A percentile compares a stretch with the other conserved stretches of the same genome.
These are phyloP conservation scores for Egretta garzetta DNA, from an alignment of 2,113 vertebrate species.

Conservation along the genomic window DNA sequence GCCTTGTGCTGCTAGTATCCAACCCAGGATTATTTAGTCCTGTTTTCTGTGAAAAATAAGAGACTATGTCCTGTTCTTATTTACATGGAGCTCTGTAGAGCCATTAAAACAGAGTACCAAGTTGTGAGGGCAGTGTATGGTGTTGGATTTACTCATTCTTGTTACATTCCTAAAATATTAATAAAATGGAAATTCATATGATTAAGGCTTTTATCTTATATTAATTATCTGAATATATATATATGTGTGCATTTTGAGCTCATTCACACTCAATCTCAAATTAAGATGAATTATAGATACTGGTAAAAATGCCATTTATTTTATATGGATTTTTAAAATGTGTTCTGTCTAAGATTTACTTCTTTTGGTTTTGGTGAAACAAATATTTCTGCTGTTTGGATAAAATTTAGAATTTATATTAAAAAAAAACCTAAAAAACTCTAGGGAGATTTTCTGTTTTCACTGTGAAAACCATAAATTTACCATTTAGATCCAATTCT, in stretches of 20 bases:
- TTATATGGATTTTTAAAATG: not conserved
- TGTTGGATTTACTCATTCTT: not conserved
- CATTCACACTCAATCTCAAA: not conserved
- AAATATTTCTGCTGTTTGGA: not conserved
- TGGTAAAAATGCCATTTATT: not conserved
- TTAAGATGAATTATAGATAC: not conserved
- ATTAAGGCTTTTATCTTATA: not conserved
- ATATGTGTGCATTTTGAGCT: not conserved
- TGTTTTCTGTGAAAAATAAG: not conserved
- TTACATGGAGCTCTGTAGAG: not conserved
- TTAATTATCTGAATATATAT: not conserved
- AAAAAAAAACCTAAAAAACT: not conserved
- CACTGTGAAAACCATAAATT: not conserved
- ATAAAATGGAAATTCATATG: not conserved
- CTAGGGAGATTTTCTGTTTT: not conserved
- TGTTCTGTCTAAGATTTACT: not conserved
- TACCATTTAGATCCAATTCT: not conserved
- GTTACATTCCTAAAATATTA: not conserved
- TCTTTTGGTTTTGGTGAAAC: not conserved
- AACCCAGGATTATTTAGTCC: not conserved
- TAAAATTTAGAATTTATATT: not conserved
- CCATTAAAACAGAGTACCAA: not conserved
- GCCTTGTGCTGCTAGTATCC: not conserved
- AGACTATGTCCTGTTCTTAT: not conserved
- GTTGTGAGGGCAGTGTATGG: fast-evolving